These are phyloP conservation scores for Chamaea fasciata DNA, from an alignment of 2,113 vertebrate genomes.

Conservation along the genomic window DNA sequence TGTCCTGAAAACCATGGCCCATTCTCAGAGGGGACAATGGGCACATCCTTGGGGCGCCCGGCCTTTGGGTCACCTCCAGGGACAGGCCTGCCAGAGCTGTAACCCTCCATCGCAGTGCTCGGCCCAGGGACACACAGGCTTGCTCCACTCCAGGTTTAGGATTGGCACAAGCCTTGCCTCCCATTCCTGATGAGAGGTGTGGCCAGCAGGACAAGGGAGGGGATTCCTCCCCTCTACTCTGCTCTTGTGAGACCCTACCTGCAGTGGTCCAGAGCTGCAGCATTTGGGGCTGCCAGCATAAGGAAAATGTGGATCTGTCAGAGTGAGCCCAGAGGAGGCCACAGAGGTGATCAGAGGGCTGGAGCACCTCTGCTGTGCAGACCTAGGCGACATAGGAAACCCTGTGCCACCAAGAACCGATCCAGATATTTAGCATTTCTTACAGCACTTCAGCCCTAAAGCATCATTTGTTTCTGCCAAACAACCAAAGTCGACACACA, in stretches of 20 bases:
- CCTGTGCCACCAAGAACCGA: background rate
- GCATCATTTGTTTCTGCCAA: background rate
- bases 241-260: background rate
- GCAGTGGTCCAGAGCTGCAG: background rate
- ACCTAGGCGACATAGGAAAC: background rate
- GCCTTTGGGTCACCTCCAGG: background rate
- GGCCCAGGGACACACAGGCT: rapidly evolving
- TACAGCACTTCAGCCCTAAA: background rate
- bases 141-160: background rate
- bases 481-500: background rate
- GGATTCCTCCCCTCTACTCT: background rate
- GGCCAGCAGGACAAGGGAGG: background rate
- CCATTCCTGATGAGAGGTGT: background rate
- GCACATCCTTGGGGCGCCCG: rapidly evolving
- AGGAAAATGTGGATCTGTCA: background rate
- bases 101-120: background rate
- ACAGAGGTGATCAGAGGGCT: background rate
- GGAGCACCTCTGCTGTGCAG: background rate
- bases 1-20: background rate
- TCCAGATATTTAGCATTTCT: background rate
- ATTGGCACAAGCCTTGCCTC: background rate
- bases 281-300: background rate
- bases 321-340: background rate
- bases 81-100: background rate
- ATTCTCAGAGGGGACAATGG: too few relatives aligned